A percentile compares a stretch with the other conserved stretches of the same genome.
Conservation (phyloP, 1,140 invertebrate species). For the Glomeris maerens region DNA sequence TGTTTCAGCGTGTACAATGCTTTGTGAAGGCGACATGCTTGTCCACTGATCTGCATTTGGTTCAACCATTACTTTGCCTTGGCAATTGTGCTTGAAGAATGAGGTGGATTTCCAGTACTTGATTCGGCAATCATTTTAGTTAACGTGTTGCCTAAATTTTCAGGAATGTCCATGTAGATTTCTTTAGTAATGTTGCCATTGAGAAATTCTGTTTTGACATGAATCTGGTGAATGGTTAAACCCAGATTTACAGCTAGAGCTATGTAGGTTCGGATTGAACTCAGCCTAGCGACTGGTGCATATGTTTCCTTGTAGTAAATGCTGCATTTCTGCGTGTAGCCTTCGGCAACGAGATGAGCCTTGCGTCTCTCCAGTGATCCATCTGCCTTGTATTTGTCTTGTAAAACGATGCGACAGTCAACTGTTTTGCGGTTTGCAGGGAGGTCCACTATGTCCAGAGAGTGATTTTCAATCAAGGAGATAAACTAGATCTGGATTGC, state of each 20-base stretch:
- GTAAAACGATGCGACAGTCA: conserved; percentile 28
- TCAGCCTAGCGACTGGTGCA: conserved; percentile 23
- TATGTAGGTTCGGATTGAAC: conserved; percentile 25
- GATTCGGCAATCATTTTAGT: too few relatives aligned
- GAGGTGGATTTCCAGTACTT: too few relatives aligned
- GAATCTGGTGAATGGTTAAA: too few relatives aligned
- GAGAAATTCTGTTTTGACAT: conserved; percentile 27
- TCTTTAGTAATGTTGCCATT: conserved; percentile 27
- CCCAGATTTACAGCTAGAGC: conserved; percentile 21
- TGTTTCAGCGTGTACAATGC: too few relatives aligned
- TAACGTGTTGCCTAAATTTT: conserved; percentile 23
- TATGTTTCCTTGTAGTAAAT: conserved; percentile 30
- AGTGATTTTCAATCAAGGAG: conserved; percentile 27
- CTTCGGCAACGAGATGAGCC: conserved; percentile 29
- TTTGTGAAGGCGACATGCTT: too few relatives aligned
- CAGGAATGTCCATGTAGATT: too few relatives aligned
- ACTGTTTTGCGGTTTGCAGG: conserved; percentile 19
- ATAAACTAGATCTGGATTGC: conserved; percentile 29
- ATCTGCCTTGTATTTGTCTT: too few relatives aligned
- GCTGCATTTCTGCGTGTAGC: conserved; percentile 26
- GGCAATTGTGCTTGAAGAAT: too few relatives aligned
- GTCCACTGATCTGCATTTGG: too few relatives aligned
- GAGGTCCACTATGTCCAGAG: conserved; percentile 25
- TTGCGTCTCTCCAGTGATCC: too few relatives aligned
- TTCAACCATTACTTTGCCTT: too few relatives aligned